phyloP scores from a whole-genome alignment of 2,113 vertebrate genomes.

The Semnornis frantzii region DNA sequence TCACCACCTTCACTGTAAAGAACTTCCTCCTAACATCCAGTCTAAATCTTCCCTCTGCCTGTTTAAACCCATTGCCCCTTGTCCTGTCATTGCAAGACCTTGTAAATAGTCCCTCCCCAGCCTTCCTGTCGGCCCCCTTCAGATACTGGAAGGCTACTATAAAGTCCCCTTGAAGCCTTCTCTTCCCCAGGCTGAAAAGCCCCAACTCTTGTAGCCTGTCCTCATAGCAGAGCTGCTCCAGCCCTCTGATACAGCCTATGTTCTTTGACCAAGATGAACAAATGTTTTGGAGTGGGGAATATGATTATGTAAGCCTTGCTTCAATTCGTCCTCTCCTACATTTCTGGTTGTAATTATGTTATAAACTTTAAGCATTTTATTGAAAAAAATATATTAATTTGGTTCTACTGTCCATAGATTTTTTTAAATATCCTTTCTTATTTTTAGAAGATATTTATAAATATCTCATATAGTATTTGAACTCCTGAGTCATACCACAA shows the following conservation, averaged over 20 bases:
- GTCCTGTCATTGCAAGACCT: too few relatives aligned
- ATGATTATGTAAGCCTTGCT: not conserved
- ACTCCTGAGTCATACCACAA: not conserved
- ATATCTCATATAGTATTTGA: not conserved
- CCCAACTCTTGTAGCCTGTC: too few relatives aligned
- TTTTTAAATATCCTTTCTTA: not conserved
- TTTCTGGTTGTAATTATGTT: not conserved
- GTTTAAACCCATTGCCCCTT: too few relatives aligned
- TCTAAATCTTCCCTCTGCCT: too few relatives aligned
- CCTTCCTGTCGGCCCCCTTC: too few relatives aligned
- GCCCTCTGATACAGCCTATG: not conserved
- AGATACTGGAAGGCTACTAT: too few relatives aligned
- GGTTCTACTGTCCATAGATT: not conserved
- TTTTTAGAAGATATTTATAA: not conserved
- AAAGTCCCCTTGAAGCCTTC: too few relatives aligned
- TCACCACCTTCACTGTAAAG: too few relatives aligned
- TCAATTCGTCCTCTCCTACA: not conserved
- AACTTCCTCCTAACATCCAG: too few relatives aligned
- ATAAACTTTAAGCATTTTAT: not conserved
- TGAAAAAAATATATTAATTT: not conserved
- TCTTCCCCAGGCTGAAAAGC: too few relatives aligned
- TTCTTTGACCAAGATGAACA: not conserved
- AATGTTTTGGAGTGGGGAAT: not conserved
- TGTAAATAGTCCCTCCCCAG: too few relatives aligned
- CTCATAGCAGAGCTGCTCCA: too few relatives aligned